Base-by-base conservation (phyloP, 2,888 invertebrate genomes). In the Vesta saturnalis region DNA sequence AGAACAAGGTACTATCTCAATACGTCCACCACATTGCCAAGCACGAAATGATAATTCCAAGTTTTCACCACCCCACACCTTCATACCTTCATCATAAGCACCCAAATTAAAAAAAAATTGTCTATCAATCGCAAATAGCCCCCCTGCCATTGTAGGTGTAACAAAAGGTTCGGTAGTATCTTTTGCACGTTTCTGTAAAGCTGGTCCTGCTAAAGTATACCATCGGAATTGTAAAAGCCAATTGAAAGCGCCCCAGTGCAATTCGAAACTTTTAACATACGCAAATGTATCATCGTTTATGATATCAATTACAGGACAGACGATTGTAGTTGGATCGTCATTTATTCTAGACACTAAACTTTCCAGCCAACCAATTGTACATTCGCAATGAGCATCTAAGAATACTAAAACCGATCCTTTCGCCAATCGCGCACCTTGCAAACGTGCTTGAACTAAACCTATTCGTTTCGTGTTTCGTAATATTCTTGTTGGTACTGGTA, bases 11-110 rank as follows among this genome's bases (percentile, higher is more conserved):
- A 92, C 93, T 58, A 97, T 96, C 84, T 96, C 94, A 0, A 97
- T 90, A 66, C 90, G 87, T 0, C 96, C 97, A 0, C 97, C 97
- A 77, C 97, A 97, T 81, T 96, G 95, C 97, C 97, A 97, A 0
- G 95, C 94, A 73, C 98, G 84, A 62, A 99, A 97, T 0, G 98
- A 98, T 82, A 99, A 88, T 84, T 99, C 99, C 35, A 99, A 87
- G 84, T 99, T 99, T 84, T 99, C 99, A 0, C 97, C 99, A 2
- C 99, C 99, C 99, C 99, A 99, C 69, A 98, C 96, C 76, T 91
- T 89, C 91, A 91, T 91, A 46, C 88, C 86, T 76, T 90, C 88
- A 73, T 91, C 91, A 74, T 92, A 91, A 5, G 89, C 87, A 0
- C 97, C 97, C 14, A 95, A 84, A 72, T 95, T 90, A 85, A 94